Conservation (phyloP, 2,888 invertebrate genomes). For the Charanyca ferruginea region DNA sequence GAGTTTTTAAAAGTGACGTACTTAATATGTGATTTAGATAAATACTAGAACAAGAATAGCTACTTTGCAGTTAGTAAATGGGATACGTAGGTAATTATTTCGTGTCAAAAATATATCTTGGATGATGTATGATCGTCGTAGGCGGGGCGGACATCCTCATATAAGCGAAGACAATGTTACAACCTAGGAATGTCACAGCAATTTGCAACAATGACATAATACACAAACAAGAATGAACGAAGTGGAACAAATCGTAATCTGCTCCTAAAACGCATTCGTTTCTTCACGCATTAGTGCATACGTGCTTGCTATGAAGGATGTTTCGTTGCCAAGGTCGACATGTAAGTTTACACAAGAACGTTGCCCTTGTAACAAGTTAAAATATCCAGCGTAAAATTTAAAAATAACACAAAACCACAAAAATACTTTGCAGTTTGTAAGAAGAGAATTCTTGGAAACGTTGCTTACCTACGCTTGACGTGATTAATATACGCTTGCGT, state of each 20-base stretch:
- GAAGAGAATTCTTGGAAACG: constrained; percentile 66
- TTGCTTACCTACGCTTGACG: constrained; percentile 46
- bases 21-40: constrained; percentile 6
- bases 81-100: constrained; percentile 56
- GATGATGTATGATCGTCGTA: constrained; percentile 77
- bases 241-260: constrained; percentile 61
- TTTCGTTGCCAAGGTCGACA: constrained; percentile 75
- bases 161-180: constrained; percentile 83
- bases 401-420: constrained; percentile 72
- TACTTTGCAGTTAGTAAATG: constrained; percentile 35
- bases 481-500: constrained; percentile 71
- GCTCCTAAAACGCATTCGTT: constrained; percentile 58
- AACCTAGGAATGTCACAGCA: constrained; percentile 82
- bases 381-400: constrained; percentile 73
- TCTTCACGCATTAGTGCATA: constrained; percentile 59
- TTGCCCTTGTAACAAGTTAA: constrained; percentile 75
- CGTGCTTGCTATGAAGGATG: constrained; percentile 59
- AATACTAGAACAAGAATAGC: constrained; percentile 14
- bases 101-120: constrained; percentile 63
- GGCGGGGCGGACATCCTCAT: constrained; percentile 88
- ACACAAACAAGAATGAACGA: constrained; percentile 65
- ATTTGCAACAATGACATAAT: constrained; percentile 84
- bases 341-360: constrained; percentile 72
- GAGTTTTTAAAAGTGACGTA: constrained; percentile 34
- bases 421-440: constrained; percentile 60